phyloP scores from a whole-genome alignment of 1,140 invertebrate genomes.

The Drosophila bifasciata region DNA sequence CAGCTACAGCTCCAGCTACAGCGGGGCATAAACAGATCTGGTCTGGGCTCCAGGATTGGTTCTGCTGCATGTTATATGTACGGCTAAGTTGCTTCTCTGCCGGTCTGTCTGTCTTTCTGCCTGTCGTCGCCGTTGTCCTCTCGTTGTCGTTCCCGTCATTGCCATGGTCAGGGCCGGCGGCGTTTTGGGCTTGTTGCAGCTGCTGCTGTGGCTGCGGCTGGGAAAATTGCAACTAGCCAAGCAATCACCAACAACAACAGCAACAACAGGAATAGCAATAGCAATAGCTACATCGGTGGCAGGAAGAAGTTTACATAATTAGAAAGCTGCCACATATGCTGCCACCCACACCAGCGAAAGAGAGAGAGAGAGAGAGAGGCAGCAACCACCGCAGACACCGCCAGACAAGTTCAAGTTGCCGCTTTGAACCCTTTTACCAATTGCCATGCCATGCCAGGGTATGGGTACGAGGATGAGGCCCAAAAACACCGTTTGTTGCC shows the following conservation, averaged over 20 bases:
- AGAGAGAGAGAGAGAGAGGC: neutral
- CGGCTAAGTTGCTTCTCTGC: neutral
- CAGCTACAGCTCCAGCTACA: conserved; percentile 13
- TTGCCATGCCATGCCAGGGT: conserved; percentile 47
- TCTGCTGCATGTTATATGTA: conserved; percentile 40
- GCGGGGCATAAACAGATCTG: conserved; percentile 13
- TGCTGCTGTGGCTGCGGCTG: conserved; percentile 24
- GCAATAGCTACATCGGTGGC: conserved; percentile 19
- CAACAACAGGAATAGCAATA: conserved; percentile 7
- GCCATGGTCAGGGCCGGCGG: conserved; percentile 30
- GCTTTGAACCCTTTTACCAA: conserved; percentile 77
- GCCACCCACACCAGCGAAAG: conserved; percentile 34
- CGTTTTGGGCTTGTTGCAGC: conserved; percentile 40
- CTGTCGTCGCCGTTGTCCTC: conserved; percentile 51
- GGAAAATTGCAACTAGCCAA: conserved; percentile 20
- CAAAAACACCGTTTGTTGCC: conserved; percentile 14
- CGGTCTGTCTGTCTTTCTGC: neutral
- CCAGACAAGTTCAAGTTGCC: conserved; percentile 77
- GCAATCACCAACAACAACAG: conserved; percentile 12
- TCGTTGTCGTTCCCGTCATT: conserved; percentile 9
- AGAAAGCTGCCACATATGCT: conserved; percentile 77
- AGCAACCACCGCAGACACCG: conserved; percentile 51
- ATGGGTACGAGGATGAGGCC: too few species aligned
- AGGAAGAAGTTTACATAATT: conserved; percentile 75
- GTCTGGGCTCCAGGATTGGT: conserved; percentile 7